Base-by-base conservation (phyloP, 2,888 invertebrate species). In the Amiota minor region DNA sequence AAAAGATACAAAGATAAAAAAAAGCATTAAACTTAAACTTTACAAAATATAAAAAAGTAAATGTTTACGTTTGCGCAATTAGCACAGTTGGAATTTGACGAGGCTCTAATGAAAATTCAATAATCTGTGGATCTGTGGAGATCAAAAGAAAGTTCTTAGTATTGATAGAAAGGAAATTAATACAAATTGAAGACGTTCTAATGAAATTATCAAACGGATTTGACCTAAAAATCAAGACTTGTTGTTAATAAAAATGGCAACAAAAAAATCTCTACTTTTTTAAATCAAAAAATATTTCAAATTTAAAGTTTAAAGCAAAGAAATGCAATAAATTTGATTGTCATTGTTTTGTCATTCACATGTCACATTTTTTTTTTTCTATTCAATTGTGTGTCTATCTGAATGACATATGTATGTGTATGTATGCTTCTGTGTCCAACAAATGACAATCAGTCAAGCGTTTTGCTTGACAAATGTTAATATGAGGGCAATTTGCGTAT, bases 391-490 rank as follows among this genome's bases (percentile, higher is more conserved):
- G 6, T 35, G 35, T 35, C 35, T 35, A 2, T 35, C 2, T 35
- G 35, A 35, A 3, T 35, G 35, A 4, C 35, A n/a, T n/a, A n/a
- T n/a, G n/a, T n/a, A n/a, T n/a, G n/a, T n/a, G n/a, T 35, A 3
- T 2, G 3, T 23, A 23, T 23, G 23, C 23, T 23, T 23, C 23
- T 23, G 23, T 23, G 23, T 23, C 23, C 35, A 35, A 3, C 35
- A 35, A 20, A 49, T 65, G 65, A 18, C 47, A 47, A 16, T 65
- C 65, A 47, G 12, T 65, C 65, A 65, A 47, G 16, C 16, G 65
- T 16, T 65, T 35, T 46, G 65, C 65, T 47, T 65, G 65, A 65
- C 65, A 65, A 65, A 65, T 65, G 46, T 20, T 65, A 16, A 18
- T 2, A 50, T n/a, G 12, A n/a, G 53, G 3, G 18, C 59, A 46